Conservation (phyloP, 2,113 vertebrate species). For the Anhinga anhinga region DNA sequence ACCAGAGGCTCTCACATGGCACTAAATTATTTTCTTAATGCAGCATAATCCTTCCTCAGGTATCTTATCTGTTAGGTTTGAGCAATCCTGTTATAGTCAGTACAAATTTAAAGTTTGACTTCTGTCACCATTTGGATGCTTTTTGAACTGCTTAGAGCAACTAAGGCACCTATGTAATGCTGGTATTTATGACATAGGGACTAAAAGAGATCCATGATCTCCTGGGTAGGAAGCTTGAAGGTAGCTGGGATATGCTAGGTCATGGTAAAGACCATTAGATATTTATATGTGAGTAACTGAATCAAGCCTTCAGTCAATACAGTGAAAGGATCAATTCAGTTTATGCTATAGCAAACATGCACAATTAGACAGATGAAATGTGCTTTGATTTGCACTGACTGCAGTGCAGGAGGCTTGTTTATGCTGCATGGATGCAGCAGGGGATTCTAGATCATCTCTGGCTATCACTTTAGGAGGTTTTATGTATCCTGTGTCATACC, state of each 20-base stretch:
- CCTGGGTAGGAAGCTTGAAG: background rate
- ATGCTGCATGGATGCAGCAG: background rate
- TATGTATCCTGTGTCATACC: background rate
- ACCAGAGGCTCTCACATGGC: background rate
- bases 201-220: background rate
- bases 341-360: background rate
- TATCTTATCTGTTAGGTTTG: background rate
- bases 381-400: background rate
- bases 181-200: background rate
- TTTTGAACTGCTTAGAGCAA: background rate
- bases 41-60: background rate
- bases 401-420: background rate
- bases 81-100: background rate
- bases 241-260: background rate
- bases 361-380: background rate
- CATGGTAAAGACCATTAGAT: background rate
- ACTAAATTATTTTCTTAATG: background rate
- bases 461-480: background rate
- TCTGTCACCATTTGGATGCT: background rate
- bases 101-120: background rate
- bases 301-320: background rate
- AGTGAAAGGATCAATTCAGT: background rate
- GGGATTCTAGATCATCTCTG: background rate
- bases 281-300: background rate
- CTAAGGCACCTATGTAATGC: background rate